Base-by-base conservation (phyloP, 2,113 vertebrate species). In the Hippoglossus stenolepis region DNA sequence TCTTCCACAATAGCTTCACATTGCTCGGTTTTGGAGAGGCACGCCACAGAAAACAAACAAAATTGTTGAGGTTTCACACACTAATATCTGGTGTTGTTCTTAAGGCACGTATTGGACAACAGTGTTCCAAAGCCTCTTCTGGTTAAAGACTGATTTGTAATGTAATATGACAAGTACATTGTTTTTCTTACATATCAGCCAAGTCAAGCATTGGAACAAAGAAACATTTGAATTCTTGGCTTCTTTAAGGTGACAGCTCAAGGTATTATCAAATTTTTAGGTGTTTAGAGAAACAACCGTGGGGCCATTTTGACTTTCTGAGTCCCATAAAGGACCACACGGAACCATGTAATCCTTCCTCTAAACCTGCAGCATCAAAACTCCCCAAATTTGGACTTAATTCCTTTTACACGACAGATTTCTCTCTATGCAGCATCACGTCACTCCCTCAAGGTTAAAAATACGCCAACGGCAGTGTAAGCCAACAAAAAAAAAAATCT, bases 361-460 rank as follows among this genome's bases (percentile, higher is more conserved):
- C 18, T 73, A 21, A 14, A 43, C 40, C 40, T 3, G 3, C 40
- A 13, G 21, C 70, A n/a, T 0, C 65, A 26, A n/a, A 63, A 71
- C 65, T 79, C 28, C 7, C 70, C 73, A 81, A 75, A 81, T 74
- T 56, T 77, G 47, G 82, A 11, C 65, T 66, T 63, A 45, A 24
- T 10, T 64, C 35, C 28, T 77, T 71, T 64, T 73, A 62, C 69
- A 60, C 45, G 45, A 53, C 54, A 58, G 20, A 51, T 79, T 66
- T 74, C 43, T 57, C 31, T 75, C 66, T 56, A 38, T 65, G 69
- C 71, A 64, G 69, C 59, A 9, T 83, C 65, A 73, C 69, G 61
- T 82, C 85, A 77, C 79, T 14, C 59, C 61, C 60, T 26, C 49
- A 51, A 14, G 49, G 66, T 85, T 87, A 90, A 89, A 92, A 90